phyloP scores from a whole-genome alignment of 2,113 vertebrate species.

The Nanorana parkeri region DNA sequence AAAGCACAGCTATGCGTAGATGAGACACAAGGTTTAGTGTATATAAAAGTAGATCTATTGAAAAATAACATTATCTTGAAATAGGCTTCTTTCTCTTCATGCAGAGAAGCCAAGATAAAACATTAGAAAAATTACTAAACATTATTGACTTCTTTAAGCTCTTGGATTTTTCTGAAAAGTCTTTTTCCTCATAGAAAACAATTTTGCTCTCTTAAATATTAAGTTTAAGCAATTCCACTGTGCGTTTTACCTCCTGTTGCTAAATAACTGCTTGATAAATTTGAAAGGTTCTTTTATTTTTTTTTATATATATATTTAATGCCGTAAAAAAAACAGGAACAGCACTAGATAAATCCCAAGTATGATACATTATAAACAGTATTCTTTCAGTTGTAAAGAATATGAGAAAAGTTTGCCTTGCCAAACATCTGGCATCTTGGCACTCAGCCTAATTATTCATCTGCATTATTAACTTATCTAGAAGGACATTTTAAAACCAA shows the following conservation, averaged over 20 bases:
- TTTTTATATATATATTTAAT: too few species aligned
- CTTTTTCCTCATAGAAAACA: background rate
- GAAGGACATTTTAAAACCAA: background rate
- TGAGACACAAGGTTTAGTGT: too few species aligned
- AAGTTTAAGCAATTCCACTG: background rate
- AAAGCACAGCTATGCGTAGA: too few species aligned
- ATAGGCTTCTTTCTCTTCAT: background rate
- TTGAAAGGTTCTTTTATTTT: background rate
- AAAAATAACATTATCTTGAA: too few species aligned
- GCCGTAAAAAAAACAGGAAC: background rate
- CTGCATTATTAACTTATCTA: constrained; percentile 21
- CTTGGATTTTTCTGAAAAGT: background rate
- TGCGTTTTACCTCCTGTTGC: background rate
- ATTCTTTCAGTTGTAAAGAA: background rate
- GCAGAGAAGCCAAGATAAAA: background rate
- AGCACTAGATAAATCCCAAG: background rate
- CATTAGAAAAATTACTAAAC: background rate
- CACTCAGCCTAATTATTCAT: background rate
- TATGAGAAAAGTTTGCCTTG: background rate
- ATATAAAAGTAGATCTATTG: too few species aligned
- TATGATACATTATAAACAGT: background rate
- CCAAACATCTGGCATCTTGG: constrained; percentile 18
- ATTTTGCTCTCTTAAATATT: background rate
- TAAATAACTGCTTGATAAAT: background rate
- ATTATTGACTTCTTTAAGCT: background rate